Evolutionary conservation across 2,113 vertebrate genomes (phyloP).

Genomic region (Spea multiplicata): DNA sequence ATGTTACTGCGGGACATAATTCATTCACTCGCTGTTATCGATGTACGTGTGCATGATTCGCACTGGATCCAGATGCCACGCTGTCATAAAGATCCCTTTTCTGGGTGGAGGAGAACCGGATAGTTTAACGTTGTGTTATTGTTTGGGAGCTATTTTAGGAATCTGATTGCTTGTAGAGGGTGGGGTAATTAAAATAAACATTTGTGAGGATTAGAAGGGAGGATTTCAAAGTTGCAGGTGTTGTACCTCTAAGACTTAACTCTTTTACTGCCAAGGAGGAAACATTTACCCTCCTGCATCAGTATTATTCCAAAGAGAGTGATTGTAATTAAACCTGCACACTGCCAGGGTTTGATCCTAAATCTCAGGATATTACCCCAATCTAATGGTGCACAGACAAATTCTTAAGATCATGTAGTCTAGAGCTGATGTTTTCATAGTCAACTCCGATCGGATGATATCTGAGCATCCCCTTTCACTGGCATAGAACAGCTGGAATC

Average conservation of each 20-base stretch:
- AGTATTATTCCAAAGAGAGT: neutral
- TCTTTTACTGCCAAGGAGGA: conserved; percentile 9
- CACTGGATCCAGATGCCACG: conserved; percentile 4
- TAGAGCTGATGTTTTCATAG: too few relatives aligned
- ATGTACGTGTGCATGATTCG: too few relatives aligned
- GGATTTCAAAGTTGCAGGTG: conserved; percentile 26
- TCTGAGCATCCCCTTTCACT: too few relatives aligned
- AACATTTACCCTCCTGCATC: neutral
- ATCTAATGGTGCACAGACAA: too few relatives aligned
- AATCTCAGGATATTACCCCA: too few relatives aligned
- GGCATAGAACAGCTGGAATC: too few relatives aligned
- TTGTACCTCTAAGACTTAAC: conserved; percentile 10
- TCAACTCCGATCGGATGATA: too few relatives aligned
- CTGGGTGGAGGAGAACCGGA: conserved; percentile 30
- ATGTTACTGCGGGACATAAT: too few relatives aligned
- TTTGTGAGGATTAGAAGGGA: conserved; percentile 40
- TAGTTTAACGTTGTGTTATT: conserved; percentile 39
- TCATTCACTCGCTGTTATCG: too few relatives aligned
- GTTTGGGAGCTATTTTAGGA: conserved; percentile 43
- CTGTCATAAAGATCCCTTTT: conserved; percentile 9
- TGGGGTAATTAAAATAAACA: conserved; percentile 47
- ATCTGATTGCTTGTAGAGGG: conserved; percentile 40
- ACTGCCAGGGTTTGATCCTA: too few relatives aligned
- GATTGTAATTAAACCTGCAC: too few relatives aligned
- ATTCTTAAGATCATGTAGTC: too few relatives aligned